phyloP scores from a whole-genome alignment of 1,140 invertebrate genomes.

The Rhyacophila brunnea region DNA sequence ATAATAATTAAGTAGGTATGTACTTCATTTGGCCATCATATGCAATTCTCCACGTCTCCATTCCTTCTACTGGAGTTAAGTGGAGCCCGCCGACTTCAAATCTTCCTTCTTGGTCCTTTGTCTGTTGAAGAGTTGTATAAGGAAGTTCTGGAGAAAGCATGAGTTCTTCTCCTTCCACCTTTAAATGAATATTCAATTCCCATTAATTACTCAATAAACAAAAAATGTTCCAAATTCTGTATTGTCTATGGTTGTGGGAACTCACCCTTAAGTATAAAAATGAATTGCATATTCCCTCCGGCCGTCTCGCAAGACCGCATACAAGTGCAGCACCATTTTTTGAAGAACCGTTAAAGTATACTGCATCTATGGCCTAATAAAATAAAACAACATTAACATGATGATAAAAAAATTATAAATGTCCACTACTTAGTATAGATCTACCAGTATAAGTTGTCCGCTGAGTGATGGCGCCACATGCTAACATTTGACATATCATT shows the following conservation, averaged over 20 bases:
- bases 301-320: constrained; percentile 54
- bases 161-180: constrained; percentile 60
- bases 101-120: constrained; percentile 46
- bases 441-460: too few species aligned
- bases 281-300: constrained; percentile 50
- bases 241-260: too few species aligned
- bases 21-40: constrained; percentile 66
- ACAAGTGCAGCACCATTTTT: constrained; percentile 50
- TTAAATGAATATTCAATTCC: too few species aligned
- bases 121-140: constrained; percentile 60
- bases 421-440: too few species aligned
- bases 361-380: constrained; percentile 57
- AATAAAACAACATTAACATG: constrained; percentile 1
- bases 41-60: constrained; percentile 64
- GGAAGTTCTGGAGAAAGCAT: constrained; percentile 61
- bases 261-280: constrained; percentile 56
- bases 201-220: too few species aligned
- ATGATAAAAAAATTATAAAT: too few species aligned
- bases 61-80: constrained; percentile 58
- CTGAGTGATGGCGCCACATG: too few species aligned
- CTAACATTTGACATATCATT: too few species aligned
- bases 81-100: constrained; percentile 62
- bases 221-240: too few species aligned
- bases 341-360: constrained; percentile 60
- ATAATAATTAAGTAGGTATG: too few species aligned